Conservation (phyloP, 2,888 invertebrate species). For the Hydrotaea cyrtoneurina region DNA sequence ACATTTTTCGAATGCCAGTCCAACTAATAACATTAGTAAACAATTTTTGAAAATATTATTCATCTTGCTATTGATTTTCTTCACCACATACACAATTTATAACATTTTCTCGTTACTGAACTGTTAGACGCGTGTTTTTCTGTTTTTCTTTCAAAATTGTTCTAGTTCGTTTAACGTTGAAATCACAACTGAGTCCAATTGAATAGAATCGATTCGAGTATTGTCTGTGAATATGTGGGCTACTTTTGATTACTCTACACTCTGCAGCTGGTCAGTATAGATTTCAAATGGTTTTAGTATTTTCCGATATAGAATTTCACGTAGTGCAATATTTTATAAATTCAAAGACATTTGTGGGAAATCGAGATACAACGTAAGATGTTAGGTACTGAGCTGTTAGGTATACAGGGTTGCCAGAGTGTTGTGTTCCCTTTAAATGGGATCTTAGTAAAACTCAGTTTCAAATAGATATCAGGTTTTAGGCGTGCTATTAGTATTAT, state of each 20-base stretch:
- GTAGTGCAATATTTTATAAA: too few relatives aligned
- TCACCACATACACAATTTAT: background rate
- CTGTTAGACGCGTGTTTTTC: background rate
- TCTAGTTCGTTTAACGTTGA: conserved; percentile 26
- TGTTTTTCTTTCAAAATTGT: background rate
- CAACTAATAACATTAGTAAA: conserved; percentile 13
- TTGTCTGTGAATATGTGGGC: background rate
- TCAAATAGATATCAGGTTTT: too few relatives aligned
- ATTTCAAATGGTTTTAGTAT: too few relatives aligned
- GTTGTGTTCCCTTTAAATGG: too few relatives aligned
- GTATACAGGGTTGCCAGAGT: too few relatives aligned
- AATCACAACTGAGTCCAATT: conserved; percentile 36
- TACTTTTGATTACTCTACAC: background rate
- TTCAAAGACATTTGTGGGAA: too few relatives aligned
- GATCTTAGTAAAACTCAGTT: too few relatives aligned
- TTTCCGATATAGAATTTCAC: too few relatives aligned
- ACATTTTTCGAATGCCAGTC: conserved; percentile 1
- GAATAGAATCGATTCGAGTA: background rate
- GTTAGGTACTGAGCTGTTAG: too few relatives aligned
- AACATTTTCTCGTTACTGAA: background rate
- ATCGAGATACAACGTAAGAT: too few relatives aligned
- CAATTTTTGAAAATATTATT: conserved; percentile 15
- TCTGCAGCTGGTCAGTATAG: background rate
- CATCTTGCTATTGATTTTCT: conserved; percentile 35
- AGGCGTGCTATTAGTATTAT: too few relatives aligned